phyloP scores from a whole-genome alignment of 1,140 invertebrate species.

The Drosophila pallidifrons region DNA sequence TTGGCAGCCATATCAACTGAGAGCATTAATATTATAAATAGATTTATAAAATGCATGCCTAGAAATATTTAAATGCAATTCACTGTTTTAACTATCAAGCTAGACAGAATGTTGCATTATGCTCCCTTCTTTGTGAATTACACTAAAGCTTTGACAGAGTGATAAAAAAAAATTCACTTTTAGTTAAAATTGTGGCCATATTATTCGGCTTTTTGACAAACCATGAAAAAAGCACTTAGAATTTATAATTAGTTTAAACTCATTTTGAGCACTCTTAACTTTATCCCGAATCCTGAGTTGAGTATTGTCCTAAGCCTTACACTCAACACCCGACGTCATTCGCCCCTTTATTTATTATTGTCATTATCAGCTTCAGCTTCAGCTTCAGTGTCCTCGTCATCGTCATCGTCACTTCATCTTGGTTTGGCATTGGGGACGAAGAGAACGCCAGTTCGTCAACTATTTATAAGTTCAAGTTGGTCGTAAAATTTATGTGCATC shows the following conservation, averaged over 20 bases:
- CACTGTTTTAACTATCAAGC: no score
- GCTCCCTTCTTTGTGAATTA: no score
- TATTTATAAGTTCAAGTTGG: slow-evolving; percentile 76
- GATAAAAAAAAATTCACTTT: background rate
- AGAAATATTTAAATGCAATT: no score
- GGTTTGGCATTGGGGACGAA: slow-evolving; percentile 12
- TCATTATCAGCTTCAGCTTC: slow-evolving; percentile 4
- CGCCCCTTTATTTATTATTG: no score
- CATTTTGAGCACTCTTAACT: slow-evolving; percentile 7
- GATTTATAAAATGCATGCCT: no score
- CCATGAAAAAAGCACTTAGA: background rate
- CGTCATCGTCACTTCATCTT: slow-evolving; percentile 58
- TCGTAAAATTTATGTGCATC: slow-evolving; percentile 76
- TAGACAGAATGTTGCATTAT: no score
- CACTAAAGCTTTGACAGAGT: no score
- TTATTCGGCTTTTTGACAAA: background rate
- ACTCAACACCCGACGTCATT: background rate
- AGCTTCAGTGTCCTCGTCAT: slow-evolving; percentile 5
- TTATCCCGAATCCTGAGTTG: slow-evolving; percentile 6
- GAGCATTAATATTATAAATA: no score
- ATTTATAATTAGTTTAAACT: slow-evolving; percentile 2
- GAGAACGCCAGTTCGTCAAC: slow-evolving; percentile 57
- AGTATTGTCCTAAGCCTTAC: slow-evolving; percentile 9
- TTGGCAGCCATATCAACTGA: no score
- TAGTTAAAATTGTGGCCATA: background rate